Percentiles rank a stretch among this genome's conserved stretches.
Evolutionary conservation across 2,797 vertebrate genomes (phyloP).

Genomic region (Otolemur crassicaudatus): DNA sequence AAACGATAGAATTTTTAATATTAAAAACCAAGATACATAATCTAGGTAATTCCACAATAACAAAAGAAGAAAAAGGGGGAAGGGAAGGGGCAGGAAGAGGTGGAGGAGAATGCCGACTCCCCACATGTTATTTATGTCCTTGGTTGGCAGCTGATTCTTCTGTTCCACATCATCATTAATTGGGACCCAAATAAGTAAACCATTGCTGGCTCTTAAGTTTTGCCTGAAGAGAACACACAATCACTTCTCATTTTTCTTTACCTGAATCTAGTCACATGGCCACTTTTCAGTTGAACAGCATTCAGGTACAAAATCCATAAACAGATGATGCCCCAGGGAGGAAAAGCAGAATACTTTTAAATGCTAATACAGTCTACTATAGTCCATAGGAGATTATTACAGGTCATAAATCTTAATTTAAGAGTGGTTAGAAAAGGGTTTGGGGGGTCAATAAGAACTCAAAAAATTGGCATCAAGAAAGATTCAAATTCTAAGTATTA

Average conservation of each 20-base stretch:
- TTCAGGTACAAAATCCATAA: neutral
- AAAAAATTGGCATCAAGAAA: neutral
- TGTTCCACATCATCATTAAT: neutral
- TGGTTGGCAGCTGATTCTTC: neutral
- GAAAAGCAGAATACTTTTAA: neutral
- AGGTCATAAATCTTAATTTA: neutral
- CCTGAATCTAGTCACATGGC: neutral
- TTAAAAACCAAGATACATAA: neutral
- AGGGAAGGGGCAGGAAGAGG: neutral
- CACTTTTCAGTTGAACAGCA: neutral
- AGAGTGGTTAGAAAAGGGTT: neutral
- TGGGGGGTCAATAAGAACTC: neutral
- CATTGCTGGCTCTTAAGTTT: neutral
- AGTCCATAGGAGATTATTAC: neutral
- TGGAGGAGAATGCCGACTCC: fast-evolving
- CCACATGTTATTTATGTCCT: neutral
- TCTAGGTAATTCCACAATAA: neutral
- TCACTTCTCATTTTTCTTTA: neutral
- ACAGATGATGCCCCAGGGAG: neutral
- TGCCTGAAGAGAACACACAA: neutral
- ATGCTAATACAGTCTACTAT: neutral
- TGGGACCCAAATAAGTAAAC: neutral
- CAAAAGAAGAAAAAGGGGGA: neutral
- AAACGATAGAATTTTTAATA: neutral
- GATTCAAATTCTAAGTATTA: neutral